A percentile compares a stretch with the other conserved stretches of the same genome.
Evolutionary conservation across 1,140 invertebrate species (phyloP).

Genomic region (Maniola jurtina): DNA sequence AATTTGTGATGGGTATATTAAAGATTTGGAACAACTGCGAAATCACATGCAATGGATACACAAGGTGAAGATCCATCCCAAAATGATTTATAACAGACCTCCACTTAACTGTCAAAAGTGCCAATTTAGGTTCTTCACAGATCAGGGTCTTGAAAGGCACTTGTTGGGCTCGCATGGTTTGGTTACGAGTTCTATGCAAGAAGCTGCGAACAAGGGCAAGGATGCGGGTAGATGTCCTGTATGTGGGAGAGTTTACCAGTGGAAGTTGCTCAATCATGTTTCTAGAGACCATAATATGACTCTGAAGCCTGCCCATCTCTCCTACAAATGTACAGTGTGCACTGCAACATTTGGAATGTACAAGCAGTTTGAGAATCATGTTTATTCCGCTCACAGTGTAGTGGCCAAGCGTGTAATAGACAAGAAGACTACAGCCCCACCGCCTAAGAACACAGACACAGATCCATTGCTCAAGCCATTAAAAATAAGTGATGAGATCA

Average conservation of each 20-base stretch:
- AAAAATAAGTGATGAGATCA: constrained; percentile 95
- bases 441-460: constrained; percentile 77
- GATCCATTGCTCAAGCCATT: constrained; percentile 89
- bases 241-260: constrained; percentile 95
- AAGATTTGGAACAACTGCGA: constrained; percentile 94
- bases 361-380: constrained; percentile 96
- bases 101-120: constrained; percentile 95
- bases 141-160: constrained; percentile 94
- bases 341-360: constrained; percentile 97
- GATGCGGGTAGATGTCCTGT: constrained; percentile 96
- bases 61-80: constrained; percentile 97
- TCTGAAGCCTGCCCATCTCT: constrained; percentile 94
- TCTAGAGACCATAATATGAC: constrained; percentile 95
- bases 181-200: constrained; percentile 97
- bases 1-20: constrained; percentile 97
- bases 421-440: constrained; percentile 79
- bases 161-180: constrained; percentile 95
- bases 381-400: constrained; percentile 95
- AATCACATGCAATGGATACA: constrained; percentile 98
- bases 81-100: constrained; percentile 96
- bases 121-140: constrained; percentile 83
- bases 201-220: constrained; percentile 96
- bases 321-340: constrained; percentile 97
- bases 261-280: constrained; percentile 95
- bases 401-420: constrained; percentile 91